These are phyloP conservation scores for Dromococcyx pavoninus DNA, from an alignment of 2,797 vertebrate genomes.

Conservation along the genomic window DNA sequence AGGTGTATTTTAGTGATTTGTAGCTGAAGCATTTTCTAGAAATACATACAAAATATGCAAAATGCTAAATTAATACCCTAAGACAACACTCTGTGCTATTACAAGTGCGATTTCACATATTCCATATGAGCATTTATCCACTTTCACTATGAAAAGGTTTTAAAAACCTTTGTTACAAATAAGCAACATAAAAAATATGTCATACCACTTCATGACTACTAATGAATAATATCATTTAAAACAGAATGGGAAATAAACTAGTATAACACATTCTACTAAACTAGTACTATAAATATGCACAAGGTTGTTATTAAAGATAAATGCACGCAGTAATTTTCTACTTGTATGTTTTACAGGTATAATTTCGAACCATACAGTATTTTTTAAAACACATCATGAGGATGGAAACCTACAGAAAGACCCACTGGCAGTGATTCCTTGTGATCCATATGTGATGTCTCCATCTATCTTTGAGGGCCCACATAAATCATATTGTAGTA, in stretches of 20 bases:
- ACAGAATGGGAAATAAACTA: constrained; percentile 59
- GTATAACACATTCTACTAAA: constrained; percentile 47
- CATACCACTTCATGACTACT: constrained; percentile 43
- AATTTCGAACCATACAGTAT: constrained; percentile 62
- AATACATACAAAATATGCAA: constrained; percentile 48
- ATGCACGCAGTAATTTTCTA: constrained; percentile 70
- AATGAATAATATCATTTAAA: constrained; percentile 63
- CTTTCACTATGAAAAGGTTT: constrained; percentile 42
- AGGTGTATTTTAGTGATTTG: constrained; percentile 57
- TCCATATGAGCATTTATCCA: constrained; percentile 38
- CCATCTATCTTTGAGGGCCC: constrained; percentile 8
- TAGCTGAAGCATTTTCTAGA: constrained; percentile 46
- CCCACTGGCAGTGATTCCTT: neutral
- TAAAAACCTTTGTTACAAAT: constrained; percentile 42
- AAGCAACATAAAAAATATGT: constrained; percentile 59
- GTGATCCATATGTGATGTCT: constrained; percentile 1
- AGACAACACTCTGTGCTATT: constrained; percentile 2
- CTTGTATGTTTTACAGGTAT: constrained; percentile 60
- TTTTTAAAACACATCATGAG: constrained; percentile 52
- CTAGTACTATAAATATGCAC: constrained; percentile 57
- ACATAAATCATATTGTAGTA: neutral
- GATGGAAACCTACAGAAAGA: constrained; percentile 29
- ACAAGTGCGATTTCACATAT: constrained; percentile 22
- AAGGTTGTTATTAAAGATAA: constrained; percentile 70
- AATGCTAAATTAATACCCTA: constrained; percentile 59